A percentile compares a stretch with the other conserved stretches of the same genome.
phyloP scores from a whole-genome alignment of 2,888 invertebrate species.

The Pandemis heparana region DNA sequence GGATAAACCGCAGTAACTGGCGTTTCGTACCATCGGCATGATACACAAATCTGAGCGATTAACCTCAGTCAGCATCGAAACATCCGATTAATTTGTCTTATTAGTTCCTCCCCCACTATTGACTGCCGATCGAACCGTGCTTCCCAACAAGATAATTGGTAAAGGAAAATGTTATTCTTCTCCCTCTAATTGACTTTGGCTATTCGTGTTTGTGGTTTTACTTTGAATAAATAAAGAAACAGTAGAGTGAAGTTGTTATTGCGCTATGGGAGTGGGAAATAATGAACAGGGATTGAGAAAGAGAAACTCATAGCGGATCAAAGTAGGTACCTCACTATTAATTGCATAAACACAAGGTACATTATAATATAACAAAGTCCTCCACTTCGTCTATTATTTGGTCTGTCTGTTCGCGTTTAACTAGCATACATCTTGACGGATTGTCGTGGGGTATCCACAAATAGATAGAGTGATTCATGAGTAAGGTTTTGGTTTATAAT shows the following conservation, averaged over 20 bases:
- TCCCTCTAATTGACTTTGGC: slow-evolving; percentile 43
- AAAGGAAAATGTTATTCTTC: slow-evolving; percentile 43
- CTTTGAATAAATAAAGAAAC: slow-evolving; percentile 31
- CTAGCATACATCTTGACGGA: too few species aligned
- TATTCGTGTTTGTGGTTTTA: slow-evolving; percentile 40
- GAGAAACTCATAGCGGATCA: too few species aligned
- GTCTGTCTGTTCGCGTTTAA: too few species aligned
- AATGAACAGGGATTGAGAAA: too few species aligned
- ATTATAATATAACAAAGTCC: too few species aligned
- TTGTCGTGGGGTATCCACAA: too few species aligned
- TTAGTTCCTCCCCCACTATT: slow-evolving; percentile 35
- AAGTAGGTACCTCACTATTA: too few species aligned
- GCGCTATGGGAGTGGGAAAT: too few species aligned
- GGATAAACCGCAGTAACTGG: slow-evolving; percentile 11
- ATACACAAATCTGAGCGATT: slow-evolving; percentile 27
- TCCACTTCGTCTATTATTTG: too few species aligned
- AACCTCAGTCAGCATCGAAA: slow-evolving; percentile 33
- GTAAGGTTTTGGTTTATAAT: too few species aligned
- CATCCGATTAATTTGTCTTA: slow-evolving; percentile 42
- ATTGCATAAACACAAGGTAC: too few species aligned
- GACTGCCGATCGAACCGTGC: slow-evolving; percentile 40
- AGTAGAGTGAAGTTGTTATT: slow-evolving; percentile 14
- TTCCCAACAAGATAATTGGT: slow-evolving; percentile 43
- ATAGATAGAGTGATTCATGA: too few species aligned
- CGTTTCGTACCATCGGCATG: slow-evolving; percentile 11